Conservation (phyloP, 2,797 vertebrate genomes). For the Brotogeris chrysoptera region DNA sequence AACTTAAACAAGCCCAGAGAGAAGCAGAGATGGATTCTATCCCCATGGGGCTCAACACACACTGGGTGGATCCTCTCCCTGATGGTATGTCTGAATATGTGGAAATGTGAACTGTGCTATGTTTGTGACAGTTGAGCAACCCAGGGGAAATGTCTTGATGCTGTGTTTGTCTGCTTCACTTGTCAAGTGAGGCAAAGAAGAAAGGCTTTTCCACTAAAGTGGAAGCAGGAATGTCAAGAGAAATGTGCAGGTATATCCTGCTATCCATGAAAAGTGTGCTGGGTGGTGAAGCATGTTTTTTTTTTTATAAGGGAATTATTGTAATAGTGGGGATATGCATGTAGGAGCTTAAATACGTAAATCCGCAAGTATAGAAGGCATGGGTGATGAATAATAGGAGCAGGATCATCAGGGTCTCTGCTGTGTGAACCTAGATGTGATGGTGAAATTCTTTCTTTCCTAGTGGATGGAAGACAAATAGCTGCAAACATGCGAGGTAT, state of each 20-base stretch:
- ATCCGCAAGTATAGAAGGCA: neutral
- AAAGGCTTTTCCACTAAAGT: neutral
- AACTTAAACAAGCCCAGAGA: constrained; percentile 95
- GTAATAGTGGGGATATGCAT: accelerated
- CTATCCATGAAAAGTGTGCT: accelerated
- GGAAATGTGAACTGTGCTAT: neutral
- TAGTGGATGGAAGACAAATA: constrained; percentile 95
- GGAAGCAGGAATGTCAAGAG: neutral
- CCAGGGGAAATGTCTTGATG: neutral
- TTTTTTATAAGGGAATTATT: neutral
- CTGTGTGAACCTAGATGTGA: neutral
- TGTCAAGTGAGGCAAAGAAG: neutral
- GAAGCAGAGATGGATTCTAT: constrained; percentile 99
- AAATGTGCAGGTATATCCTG: neutral
- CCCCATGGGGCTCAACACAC: constrained; percentile 97
- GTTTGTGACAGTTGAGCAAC: neutral
- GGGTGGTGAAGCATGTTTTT: neutral
- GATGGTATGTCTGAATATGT: constrained; percentile 80
- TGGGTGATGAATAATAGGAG: neutral
- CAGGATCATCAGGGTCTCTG: neutral
- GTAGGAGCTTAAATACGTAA: neutral
- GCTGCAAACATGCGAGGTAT: constrained; percentile 99
- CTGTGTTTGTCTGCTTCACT: neutral
- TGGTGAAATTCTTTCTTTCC: neutral
- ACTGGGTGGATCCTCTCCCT: constrained; percentile 98